Percentiles rank a stretch among this genome's conserved stretches.
Evolutionary conservation across 2,888 invertebrate species (phyloP).

Genomic region (Diploptera punctata): DNA sequence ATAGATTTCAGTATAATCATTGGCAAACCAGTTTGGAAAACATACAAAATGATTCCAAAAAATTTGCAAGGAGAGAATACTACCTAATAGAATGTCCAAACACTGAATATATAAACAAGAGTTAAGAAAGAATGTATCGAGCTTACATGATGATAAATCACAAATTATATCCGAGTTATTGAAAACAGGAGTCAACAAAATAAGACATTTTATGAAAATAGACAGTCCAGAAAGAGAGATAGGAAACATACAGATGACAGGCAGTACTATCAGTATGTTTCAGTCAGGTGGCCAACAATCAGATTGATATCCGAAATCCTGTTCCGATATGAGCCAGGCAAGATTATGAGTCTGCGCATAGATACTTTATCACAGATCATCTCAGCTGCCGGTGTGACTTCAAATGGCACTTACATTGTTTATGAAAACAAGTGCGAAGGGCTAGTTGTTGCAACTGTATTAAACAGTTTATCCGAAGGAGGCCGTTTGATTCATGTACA

Average conservation of each 20-base stretch:
- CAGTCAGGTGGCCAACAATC: too few species aligned
- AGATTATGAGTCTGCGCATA: too few species aligned
- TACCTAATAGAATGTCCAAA: slow-evolving; percentile 59
- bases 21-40: slow-evolving; percentile 72
- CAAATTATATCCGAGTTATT: slow-evolving; percentile 83
- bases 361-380: slow-evolving; percentile 92
- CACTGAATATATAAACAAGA: slow-evolving; percentile 63
- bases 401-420: too few species aligned
- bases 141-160: too few species aligned
- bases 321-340: too few species aligned
- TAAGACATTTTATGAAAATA: too few species aligned
- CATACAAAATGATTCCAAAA: slow-evolving; percentile 75
- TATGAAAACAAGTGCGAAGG: too few species aligned
- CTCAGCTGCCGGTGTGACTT: slow-evolving; percentile 79
- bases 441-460: slow-evolving; percentile 80
- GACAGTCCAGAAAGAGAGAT: too few species aligned
- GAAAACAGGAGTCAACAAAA: slow-evolving; percentile 78
- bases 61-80: slow-evolving; percentile 61
- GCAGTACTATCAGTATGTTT: too few species aligned
- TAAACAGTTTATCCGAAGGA: slow-evolving; percentile 75
- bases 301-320: too few species aligned
- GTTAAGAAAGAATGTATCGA: slow-evolving; percentile 65
- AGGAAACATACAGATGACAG: too few species aligned
- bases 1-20: slow-evolving; percentile 71
- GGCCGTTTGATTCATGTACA: slow-evolving; percentile 74